These are phyloP conservation scores for Eufriesea mexicana DNA, from an alignment of 1,140 invertebrate species.

Conservation along the genomic window DNA sequence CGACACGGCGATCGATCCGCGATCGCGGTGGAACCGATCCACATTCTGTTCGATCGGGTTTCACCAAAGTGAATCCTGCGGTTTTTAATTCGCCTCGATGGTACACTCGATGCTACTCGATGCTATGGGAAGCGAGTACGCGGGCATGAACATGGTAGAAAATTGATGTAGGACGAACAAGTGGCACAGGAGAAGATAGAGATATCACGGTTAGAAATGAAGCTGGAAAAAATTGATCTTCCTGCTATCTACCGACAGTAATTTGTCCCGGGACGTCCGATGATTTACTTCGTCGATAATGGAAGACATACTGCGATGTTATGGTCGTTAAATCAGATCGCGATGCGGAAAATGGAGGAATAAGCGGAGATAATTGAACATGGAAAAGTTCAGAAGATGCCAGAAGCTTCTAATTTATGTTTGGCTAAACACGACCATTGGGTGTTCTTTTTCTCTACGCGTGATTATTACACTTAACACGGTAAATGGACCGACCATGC, in stretches of 20 bases:
- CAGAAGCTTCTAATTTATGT: not conserved
- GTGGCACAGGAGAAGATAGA: no score
- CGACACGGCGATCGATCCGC: not conserved
- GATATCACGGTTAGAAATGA: not conserved
- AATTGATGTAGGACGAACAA: not conserved
- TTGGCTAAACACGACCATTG: no score
- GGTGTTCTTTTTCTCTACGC: not conserved
- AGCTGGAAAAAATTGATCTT: not conserved
- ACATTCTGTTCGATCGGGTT: constrained; percentile 10
- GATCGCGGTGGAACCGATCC: not conserved
- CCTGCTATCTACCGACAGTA: not conserved
- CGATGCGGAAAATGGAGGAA: not conserved
- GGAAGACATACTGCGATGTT: no score
- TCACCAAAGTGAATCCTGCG: not conserved
- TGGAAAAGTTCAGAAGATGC: not conserved
- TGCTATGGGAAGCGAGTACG: not conserved
- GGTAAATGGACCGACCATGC: not conserved
- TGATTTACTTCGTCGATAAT: no score
- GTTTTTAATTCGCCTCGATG: constrained; percentile 4
- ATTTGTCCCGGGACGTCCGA: not conserved
- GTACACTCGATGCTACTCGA: not conserved
- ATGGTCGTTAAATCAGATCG: no score
- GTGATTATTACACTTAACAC: not conserved
- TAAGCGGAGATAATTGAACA: not conserved
- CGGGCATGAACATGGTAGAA: not conserved